Percentiles rank a stretch among this genome's conserved stretches.
Evolutionary conservation across 1,140 invertebrate genomes (phyloP).

Genomic region (Phocides pigmalion): DNA sequence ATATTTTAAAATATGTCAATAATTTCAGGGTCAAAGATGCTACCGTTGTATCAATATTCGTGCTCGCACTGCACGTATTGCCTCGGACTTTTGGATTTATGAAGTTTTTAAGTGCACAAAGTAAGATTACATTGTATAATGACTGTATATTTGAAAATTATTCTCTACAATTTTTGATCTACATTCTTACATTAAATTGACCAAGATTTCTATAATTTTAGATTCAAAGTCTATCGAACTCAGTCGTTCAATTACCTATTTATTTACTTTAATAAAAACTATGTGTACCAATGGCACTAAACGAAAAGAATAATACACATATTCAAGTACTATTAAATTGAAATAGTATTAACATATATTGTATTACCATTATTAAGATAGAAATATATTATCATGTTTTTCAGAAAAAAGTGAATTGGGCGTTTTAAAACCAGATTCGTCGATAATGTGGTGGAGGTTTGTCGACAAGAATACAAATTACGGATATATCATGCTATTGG

Average conservation of each 20-base stretch:
- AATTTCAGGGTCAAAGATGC: conserved; percentile 64
- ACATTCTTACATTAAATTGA: no score
- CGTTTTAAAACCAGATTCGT: conserved; percentile 53
- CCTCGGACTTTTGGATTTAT: conserved; percentile 50
- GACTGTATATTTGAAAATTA: not conserved
- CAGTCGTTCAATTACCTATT: no score
- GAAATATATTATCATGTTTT: conserved; percentile 31
- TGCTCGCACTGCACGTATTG: conserved; percentile 49
- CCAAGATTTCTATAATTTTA: no score
- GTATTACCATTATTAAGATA: not conserved
- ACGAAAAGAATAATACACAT: no score
- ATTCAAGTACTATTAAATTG: no score
- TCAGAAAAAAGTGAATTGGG: conserved; percentile 59
- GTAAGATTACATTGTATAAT: conserved; percentile 44
- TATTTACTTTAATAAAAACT: no score
- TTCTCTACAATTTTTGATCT: not conserved
- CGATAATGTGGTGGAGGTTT: conserved; percentile 62
- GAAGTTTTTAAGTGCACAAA: conserved; percentile 45
- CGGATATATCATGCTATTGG: conserved; percentile 58
- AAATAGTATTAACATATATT: not conserved
- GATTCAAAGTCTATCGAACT: no score
- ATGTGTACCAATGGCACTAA: no score
- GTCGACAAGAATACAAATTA: conserved; percentile 67
- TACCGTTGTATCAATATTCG: conserved; percentile 57
- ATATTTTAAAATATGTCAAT: not conserved